Evolutionary conservation across 1,140 invertebrate species (phyloP).

Genomic region (Drosophila oshimai): DNA sequence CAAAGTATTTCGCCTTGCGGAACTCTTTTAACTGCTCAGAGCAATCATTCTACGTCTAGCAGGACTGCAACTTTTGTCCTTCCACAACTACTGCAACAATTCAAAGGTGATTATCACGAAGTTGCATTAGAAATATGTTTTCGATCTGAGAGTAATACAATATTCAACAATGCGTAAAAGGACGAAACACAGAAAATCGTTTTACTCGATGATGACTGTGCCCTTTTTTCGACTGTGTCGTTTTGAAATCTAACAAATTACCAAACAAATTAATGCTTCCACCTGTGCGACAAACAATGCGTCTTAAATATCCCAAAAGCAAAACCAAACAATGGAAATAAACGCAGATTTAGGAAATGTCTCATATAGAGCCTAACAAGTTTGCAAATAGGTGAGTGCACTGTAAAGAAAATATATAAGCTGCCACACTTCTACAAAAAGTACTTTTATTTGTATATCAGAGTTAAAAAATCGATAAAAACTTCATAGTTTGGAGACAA

Average conservation of each 20-base stretch:
- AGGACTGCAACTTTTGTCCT: constrained; percentile 10
- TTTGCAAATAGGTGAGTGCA: constrained; percentile 66
- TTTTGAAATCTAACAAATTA: constrained; percentile 69
- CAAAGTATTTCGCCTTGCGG: constrained; percentile 5
- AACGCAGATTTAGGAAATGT: constrained; percentile 30
- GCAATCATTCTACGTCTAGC: constrained; percentile 12
- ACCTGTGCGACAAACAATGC: constrained; percentile 77
- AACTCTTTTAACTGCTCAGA: constrained; percentile 33
- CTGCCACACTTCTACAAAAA: too few species aligned
- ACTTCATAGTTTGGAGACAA: too few species aligned
- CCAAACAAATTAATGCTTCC: constrained; percentile 77
- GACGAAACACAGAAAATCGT: constrained; percentile 41
- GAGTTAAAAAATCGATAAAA: too few species aligned
- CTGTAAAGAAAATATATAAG: too few species aligned
- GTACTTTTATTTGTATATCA: too few species aligned
- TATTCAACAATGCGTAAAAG: constrained; percentile 20
- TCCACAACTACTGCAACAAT: constrained; percentile 28
- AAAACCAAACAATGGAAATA: constrained; percentile 48
- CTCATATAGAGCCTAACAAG: constrained; percentile 43
- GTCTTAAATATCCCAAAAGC: constrained; percentile 76
- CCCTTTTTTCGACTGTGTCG: constrained; percentile 11
- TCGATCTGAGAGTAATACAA: constrained; percentile 29
- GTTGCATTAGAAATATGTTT: constrained; percentile 55
- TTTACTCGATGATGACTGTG: constrained; percentile 70
- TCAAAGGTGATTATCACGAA: constrained; percentile 28